These are phyloP conservation scores for Macrotis lagotis DNA, from an alignment of 2,113 vertebrate genomes.

Conservation along the genomic window DNA sequence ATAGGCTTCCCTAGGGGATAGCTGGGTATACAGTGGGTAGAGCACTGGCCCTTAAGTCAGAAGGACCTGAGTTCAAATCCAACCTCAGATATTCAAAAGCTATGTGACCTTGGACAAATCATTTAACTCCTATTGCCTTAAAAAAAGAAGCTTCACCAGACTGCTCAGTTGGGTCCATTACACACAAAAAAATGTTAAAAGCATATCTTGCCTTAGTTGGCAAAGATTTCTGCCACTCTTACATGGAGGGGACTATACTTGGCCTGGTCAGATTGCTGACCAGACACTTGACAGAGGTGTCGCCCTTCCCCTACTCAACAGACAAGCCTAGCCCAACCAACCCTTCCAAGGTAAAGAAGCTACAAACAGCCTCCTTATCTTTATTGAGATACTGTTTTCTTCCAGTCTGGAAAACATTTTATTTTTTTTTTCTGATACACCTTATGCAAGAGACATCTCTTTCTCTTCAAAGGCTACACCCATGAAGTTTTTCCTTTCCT, in stretches of 20 bases:
- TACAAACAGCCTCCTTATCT: not conserved
- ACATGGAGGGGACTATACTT: not conserved
- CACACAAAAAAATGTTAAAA: not conserved
- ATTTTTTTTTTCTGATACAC: slow-evolving; percentile 68
- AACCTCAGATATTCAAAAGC: too few relatives aligned
- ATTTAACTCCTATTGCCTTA: too few relatives aligned
- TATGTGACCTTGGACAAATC: too few relatives aligned
- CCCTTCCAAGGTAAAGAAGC: not conserved
- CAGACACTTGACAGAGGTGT: not conserved
- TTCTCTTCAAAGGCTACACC: not conserved
- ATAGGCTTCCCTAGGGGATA: not conserved
- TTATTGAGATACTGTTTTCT: not conserved
- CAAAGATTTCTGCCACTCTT: not conserved
- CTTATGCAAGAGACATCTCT: slow-evolving; percentile 83
- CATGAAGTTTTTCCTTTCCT: not conserved
- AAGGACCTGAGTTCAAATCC: too few relatives aligned
- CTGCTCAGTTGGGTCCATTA: not conserved
- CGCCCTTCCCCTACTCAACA: not conserved
- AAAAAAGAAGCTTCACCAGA: not conserved
- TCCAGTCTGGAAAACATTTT: slow-evolving; percentile 69
- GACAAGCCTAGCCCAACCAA: not conserved
- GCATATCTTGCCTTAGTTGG: not conserved
- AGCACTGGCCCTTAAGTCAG: too few relatives aligned
- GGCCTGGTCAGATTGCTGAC: not conserved
- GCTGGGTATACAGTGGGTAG: too few relatives aligned